Evolutionary conservation across 2,113 vertebrate genomes (phyloP).

Genomic region (Nycticorax nycticorax): DNA sequence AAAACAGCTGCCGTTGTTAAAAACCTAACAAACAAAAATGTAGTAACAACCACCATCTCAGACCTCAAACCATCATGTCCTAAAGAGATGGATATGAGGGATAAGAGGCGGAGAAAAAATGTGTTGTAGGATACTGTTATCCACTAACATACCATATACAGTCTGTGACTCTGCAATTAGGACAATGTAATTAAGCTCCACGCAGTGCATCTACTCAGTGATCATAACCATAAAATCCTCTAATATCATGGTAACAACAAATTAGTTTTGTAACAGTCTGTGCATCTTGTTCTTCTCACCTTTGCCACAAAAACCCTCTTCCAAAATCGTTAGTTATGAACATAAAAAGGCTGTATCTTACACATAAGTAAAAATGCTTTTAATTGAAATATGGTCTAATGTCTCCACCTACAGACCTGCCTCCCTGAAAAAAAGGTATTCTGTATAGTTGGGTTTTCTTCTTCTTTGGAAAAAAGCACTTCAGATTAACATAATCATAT

Average conservation of each 20-base stretch:
- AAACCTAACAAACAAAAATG: background rate
- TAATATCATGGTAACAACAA: background rate
- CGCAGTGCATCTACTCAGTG: background rate
- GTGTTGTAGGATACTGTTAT: background rate
- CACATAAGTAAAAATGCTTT: background rate
- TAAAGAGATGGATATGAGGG: background rate
- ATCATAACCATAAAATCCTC: background rate
- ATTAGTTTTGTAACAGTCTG: background rate
- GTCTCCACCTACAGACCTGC: constrained; percentile 41
- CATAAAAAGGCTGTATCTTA: background rate
- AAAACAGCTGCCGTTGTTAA: background rate
- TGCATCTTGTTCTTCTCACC: background rate
- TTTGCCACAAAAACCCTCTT: background rate
- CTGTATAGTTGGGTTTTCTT: fast-evolving
- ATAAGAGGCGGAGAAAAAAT: background rate
- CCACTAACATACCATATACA: background rate
- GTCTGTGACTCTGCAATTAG: background rate
- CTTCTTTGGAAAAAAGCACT: background rate
- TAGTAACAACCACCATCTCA: background rate
- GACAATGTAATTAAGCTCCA: background rate
- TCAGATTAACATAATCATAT: background rate
- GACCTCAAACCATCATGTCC: background rate
- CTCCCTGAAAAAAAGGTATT: background rate
- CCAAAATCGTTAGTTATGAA: background rate
- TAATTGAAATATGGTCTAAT: constrained; percentile 2